These are phyloP conservation scores for Leiothrix lutea DNA, from an alignment of 2,113 vertebrate species.

Conservation along the genomic window DNA sequence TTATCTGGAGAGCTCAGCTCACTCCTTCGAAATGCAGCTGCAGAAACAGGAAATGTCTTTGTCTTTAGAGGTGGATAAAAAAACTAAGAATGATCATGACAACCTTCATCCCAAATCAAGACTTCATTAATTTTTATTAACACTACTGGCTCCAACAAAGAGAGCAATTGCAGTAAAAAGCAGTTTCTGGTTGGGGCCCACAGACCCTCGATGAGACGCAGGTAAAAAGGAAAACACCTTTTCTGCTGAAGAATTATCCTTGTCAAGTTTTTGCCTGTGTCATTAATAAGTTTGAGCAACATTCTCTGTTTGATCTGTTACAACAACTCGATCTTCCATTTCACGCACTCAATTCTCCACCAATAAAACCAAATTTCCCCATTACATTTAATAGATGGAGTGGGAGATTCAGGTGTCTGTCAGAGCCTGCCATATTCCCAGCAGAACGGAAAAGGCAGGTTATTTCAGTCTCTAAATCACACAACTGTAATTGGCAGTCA, in stretches of 20 bases:
- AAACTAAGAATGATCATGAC: not conserved
- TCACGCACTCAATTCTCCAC: not conserved
- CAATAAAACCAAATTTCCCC: not conserved
- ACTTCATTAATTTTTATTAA: not conserved
- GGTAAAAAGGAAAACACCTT: not conserved
- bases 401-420: not conserved
- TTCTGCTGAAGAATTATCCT: not conserved
- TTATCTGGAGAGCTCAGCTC: not conserved
- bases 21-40: not conserved
- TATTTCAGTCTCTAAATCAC: slow-evolving; percentile 28
- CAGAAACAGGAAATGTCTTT: not conserved
- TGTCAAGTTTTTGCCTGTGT: not conserved
- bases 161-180: not conserved
- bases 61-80: not conserved
- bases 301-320: not conserved
- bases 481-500: slow-evolving; percentile 43
- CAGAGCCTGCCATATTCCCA: not conserved
- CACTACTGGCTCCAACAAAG: not conserved
- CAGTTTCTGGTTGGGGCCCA: not conserved
- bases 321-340: not conserved
- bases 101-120: not conserved
- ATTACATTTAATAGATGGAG: not conserved
- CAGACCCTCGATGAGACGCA: not conserved
- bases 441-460: not conserved
- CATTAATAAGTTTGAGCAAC: not conserved